Evolutionary conservation across 2,113 vertebrate genomes (phyloP).

Genomic region (Ictidomys tridecemlineatus): DNA sequence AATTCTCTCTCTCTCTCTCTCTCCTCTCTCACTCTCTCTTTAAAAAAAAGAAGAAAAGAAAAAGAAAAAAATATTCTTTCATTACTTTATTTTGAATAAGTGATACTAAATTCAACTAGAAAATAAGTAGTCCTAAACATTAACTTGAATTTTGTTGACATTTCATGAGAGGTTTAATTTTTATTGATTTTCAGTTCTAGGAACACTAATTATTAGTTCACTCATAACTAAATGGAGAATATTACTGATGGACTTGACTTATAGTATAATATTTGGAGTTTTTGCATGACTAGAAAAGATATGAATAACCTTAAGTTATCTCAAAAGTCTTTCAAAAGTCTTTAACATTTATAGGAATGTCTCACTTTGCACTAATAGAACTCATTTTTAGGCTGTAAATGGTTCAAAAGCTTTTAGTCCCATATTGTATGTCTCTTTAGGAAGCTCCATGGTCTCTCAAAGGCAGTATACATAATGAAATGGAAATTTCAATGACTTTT

Average conservation of each 20-base stretch:
- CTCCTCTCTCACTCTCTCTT: too few species aligned
- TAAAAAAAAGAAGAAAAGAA: too few species aligned
- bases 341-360: slow-evolving; percentile 80
- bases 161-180: background rate
- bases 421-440: slow-evolving; percentile 50
- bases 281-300: background rate
- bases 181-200: background rate
- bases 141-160: background rate
- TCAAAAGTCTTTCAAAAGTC: slow-evolving; percentile 63
- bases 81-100: background rate
- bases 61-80: background rate
- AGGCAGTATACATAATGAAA: slow-evolving; percentile 5
- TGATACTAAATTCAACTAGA: background rate
- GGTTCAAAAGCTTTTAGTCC: slow-evolving; percentile 70
- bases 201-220: background rate
- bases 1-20: too few species aligned
- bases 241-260: slow-evolving; percentile 1
- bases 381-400: slow-evolving; percentile 59
- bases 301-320: slow-evolving; percentile 58
- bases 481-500: slow-evolving; percentile 72
- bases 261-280: slow-evolving; percentile 26
- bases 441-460: slow-evolving; percentile 15
- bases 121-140: background rate
- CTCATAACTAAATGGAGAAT: background rate
- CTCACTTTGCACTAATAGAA: slow-evolving; percentile 63